Conservation (phyloP, 2,113 vertebrate species). For the Cololabis saira region DNA sequence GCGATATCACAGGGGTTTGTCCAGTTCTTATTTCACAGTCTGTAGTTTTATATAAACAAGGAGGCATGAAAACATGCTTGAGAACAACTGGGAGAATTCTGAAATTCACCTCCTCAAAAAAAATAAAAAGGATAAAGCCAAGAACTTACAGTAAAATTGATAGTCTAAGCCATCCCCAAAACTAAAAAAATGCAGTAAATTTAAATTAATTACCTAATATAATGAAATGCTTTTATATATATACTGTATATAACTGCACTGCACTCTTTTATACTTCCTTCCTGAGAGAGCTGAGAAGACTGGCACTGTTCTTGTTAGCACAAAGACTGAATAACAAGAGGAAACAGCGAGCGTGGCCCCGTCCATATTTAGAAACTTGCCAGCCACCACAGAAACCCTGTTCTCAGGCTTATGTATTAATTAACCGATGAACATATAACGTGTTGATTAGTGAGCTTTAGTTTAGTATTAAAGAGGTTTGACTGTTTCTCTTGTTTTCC, state of each 20-base stretch:
- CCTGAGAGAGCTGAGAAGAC: slow-evolving; percentile 3
- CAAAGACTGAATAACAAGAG: slow-evolving; percentile 5
- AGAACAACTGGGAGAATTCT: neutral
- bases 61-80: neutral
- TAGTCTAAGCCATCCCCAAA: too few relatives aligned
- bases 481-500: neutral
- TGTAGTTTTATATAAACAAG: neutral
- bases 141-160: too few relatives aligned
- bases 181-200: too few relatives aligned
- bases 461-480: neutral
- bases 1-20: too few relatives aligned
- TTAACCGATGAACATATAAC: neutral
- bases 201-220: too few relatives aligned
- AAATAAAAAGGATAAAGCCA: too few relatives aligned
- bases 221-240: too few relatives aligned
- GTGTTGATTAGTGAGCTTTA: slow-evolving; percentile 10
- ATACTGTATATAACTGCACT: neutral
- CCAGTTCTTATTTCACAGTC: too few relatives aligned
- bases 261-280: neutral
- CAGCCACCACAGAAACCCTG: slow-evolving; percentile 1
- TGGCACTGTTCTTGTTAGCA: slow-evolving; percentile 14
- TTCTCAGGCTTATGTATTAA: neutral
- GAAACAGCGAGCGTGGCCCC: neutral
- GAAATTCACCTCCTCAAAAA: too few relatives aligned
- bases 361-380: slow-evolving; percentile 15